These are phyloP conservation scores for Morelia viridis DNA, from an alignment of 2,797 vertebrate genomes.

Conservation along the genomic window DNA sequence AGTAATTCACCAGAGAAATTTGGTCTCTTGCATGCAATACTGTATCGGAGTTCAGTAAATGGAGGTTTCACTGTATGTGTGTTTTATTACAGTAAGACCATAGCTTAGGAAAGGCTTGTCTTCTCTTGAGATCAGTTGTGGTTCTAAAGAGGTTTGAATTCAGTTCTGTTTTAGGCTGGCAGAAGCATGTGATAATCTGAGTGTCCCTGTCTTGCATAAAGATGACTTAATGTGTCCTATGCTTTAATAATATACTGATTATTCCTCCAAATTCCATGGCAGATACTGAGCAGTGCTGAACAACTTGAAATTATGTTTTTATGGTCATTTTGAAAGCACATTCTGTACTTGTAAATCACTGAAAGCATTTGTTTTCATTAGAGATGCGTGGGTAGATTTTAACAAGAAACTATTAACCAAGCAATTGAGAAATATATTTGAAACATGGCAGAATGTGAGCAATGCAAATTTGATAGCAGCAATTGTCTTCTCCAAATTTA, in stretches of 20 bases:
- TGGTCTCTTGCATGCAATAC: neutral
- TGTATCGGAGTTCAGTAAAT: too few relatives aligned
- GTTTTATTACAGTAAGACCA: neutral
- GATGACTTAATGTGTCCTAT: neutral
- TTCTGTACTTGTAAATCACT: neutral
- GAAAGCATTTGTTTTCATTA: constrained; percentile 36
- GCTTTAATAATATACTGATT: neutral
- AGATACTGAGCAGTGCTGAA: neutral
- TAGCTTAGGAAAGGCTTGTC: neutral
- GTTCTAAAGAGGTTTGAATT: neutral
- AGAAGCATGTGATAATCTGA: neutral
- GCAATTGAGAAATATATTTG: constrained; percentile 7
- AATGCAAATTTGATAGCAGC: neutral
- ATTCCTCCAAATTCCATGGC: neutral
- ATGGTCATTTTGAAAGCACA: constrained; percentile 19
- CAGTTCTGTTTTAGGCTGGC: neutral
- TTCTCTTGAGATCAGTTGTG: neutral
- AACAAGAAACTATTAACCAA: constrained; percentile 9
- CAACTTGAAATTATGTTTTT: neutral
- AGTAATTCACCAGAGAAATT: neutral
- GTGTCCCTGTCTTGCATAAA: neutral
- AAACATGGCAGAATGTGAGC: neutral
- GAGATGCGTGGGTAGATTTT: neutral
- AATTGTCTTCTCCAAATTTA: neutral
- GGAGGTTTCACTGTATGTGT: neutral